Evolutionary conservation across 2,888 invertebrate genomes (phyloP), one percentile per base, ranked within the genome.

Genomic region (Chrysodeixis includens): DNA sequence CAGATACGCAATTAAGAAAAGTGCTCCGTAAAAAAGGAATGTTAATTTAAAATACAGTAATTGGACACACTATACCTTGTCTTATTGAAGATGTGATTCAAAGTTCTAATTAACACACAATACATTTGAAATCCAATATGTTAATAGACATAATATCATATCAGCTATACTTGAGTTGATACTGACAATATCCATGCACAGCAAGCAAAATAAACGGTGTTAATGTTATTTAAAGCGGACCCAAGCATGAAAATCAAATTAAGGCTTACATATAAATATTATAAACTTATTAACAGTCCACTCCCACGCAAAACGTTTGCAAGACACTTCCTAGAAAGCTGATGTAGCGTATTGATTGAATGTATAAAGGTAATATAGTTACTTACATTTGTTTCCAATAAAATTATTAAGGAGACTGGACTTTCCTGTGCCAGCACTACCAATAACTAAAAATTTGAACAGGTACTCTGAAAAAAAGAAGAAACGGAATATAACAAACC

Each of bases 361-460:
- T 26, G 46, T 20, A 9, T 49, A 49, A 4, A 9, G 22, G 10
- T 56, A 12, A 22, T 40, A 44, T 30, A 16, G 18, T 20, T 79
- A 96, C 97, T 96, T 95, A 98, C 97, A 98, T 96, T 98, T 97
- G 84, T 96, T 97, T 90, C 98, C 97, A 84, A 98, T 97, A 86
- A 98, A 98, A 90, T 98, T 97, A 90, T 98, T 97, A 49, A 98
- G 94, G 44, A 98, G 96, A 86, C 98, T 98, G 58, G 98, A 98
- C 91, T 98, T 98, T 74, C 98, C 98, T 76, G 97, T 96, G 56
- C 97, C 97, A 78, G 98, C 98, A 94, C 97, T 97, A 71, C 98
- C 98, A 88, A 98, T 98, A 32, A 98, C 97, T 78, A 98, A 93
- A 89, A 98, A 98, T 95, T 98, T 98, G 92, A 98, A 98, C 74